Percentiles rank a stretch among this genome's conserved stretches.
Evolutionary conservation across 2,797 vertebrate species (phyloP).

Genomic region (Sparidentex hasta): DNA sequence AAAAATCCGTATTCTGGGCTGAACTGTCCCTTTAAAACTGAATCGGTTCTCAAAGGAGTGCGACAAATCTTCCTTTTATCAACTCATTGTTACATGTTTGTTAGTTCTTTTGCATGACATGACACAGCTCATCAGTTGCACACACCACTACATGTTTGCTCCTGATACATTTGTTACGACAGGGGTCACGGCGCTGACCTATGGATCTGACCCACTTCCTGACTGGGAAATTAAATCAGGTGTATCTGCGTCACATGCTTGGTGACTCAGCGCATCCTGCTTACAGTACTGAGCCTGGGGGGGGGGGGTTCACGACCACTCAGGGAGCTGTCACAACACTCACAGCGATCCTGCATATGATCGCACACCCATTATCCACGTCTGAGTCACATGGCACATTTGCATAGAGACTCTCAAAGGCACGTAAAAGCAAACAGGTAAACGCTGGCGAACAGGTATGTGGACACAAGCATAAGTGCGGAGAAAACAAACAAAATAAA

Average conservation of each 20-base stretch:
- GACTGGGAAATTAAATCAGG: slow-evolving; percentile 37
- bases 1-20: too few species aligned
- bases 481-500: not conserved
- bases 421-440: slow-evolving; percentile 25
- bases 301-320: slow-evolving; percentile 28
- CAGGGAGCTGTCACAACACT: slow-evolving; percentile 38
- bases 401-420: slow-evolving; percentile 2
- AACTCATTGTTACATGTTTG: too few species aligned
- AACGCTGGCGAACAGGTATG: slow-evolving; percentile 20
- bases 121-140: slow-evolving; percentile 8
- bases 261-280: slow-evolving; percentile 33
- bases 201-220: slow-evolving; percentile 44
- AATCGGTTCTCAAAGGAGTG: too few species aligned
- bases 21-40: too few species aligned
- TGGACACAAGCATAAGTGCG: slow-evolving; percentile 32
- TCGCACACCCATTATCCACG: slow-evolving; percentile 29
- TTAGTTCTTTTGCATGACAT: not conserved
- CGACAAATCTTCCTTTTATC: too few species aligned
- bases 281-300: slow-evolving; percentile 12
- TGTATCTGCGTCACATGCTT: slow-evolving; percentile 35
- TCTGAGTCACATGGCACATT: slow-evolving; percentile 22
- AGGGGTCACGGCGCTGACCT: slow-evolving; percentile 20
- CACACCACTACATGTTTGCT: slow-evolving; percentile 19
- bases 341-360: not conserved
- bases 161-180: slow-evolving; percentile 22